Conservation (phyloP, 2,888 invertebrate genomes). For the Amphipoea lucens region DNA sequence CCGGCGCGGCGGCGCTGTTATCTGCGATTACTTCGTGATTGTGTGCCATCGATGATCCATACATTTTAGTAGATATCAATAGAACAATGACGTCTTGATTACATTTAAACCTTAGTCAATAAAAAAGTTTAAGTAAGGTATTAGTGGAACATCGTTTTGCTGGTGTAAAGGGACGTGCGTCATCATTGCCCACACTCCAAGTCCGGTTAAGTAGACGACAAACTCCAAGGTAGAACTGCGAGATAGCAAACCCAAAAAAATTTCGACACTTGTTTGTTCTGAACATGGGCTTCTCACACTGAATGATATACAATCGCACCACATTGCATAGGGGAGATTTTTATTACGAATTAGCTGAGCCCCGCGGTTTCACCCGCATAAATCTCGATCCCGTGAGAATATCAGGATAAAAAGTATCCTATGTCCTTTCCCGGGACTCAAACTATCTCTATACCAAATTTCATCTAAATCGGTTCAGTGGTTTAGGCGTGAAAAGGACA, state of each 20-base stretch:
- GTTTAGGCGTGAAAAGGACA: too few species aligned
- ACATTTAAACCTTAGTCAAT: slow-evolving; percentile 37
- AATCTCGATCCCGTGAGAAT: too few species aligned
- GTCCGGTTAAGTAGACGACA: background rate
- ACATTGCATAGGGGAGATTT: background rate
- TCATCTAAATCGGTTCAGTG: too few species aligned
- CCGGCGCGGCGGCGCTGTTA: slow-evolving; percentile 55
- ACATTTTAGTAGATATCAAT: slow-evolving; percentile 66
- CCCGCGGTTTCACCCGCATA: too few species aligned
- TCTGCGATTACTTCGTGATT: slow-evolving; percentile 67
- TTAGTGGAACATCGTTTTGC: background rate
- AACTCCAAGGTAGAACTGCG: background rate
- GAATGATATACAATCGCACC: background rate
- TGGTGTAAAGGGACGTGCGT: background rate
- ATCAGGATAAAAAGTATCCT: too few species aligned
- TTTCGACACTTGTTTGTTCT: too few species aligned
- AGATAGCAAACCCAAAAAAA: background rate
- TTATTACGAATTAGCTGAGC: background rate
- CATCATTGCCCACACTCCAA: background rate
- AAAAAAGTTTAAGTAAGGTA: background rate
- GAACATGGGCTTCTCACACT: background rate
- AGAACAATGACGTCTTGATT: slow-evolving; percentile 60
- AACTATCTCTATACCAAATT: too few species aligned
- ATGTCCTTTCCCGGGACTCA: too few species aligned
- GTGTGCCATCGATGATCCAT: slow-evolving; percentile 63